Evolutionary conservation across 2,797 vertebrate genomes (phyloP).

Genomic region (Lindbergichthys nudifrons): DNA sequence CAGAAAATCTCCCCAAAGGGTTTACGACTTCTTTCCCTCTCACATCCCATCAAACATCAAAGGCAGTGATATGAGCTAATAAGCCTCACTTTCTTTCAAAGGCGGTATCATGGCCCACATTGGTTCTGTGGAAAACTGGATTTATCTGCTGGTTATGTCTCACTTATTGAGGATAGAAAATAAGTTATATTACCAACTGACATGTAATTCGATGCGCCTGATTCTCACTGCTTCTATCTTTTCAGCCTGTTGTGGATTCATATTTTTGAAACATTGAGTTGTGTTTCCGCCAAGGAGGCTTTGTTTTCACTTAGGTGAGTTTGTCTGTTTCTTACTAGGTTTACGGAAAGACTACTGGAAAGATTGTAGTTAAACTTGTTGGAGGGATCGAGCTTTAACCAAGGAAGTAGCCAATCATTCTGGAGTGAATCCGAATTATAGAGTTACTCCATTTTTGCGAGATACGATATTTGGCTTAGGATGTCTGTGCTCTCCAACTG

Average conservation of each 20-base stretch:
- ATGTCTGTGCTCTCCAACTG: too few relatives aligned
- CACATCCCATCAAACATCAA: slow-evolving; percentile 28
- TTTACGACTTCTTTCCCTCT: neutral
- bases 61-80: slow-evolving; percentile 20
- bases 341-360: too few relatives aligned
- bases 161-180: neutral
- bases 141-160: neutral
- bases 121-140: neutral
- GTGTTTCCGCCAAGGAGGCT: too few relatives aligned
- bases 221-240: neutral
- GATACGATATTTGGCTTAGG: too few relatives aligned
- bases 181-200: neutral
- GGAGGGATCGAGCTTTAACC: too few relatives aligned
- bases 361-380: too few relatives aligned
- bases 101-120: neutral
- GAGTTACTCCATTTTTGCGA: too few relatives aligned
- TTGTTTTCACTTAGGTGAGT: too few relatives aligned
- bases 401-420: too few relatives aligned
- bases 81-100: slow-evolving; percentile 20
- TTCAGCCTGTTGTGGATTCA: neutral
- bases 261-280: neutral
- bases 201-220: neutral
- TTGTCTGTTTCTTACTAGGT: too few relatives aligned
- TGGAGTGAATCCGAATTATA: too few relatives aligned
- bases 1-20: neutral